phyloP scores from a whole-genome alignment of 1,140 invertebrate species.

The Tetramorium alpestre region DNA sequence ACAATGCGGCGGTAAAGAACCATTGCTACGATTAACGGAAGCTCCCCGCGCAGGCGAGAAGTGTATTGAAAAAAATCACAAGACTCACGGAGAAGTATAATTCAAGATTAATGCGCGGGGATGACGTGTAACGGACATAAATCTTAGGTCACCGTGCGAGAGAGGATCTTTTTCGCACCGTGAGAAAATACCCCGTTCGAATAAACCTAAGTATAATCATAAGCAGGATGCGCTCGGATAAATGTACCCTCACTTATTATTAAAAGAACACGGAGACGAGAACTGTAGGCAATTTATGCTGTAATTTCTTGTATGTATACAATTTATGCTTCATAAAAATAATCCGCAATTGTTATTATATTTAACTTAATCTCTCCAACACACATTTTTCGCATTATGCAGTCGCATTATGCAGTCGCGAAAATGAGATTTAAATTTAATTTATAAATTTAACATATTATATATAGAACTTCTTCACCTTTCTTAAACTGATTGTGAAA shows the following conservation, averaged over 20 bases:
- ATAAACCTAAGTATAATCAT: neutral
- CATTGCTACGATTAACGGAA: neutral
- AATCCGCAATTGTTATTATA: neutral
- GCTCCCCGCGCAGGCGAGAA: neutral
- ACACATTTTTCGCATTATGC: neutral
- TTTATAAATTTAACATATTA: neutral
- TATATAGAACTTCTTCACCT: neutral
- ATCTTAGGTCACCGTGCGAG: neutral
- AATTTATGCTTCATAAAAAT: neutral
- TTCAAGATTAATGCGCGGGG: neutral
- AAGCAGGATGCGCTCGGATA: neutral
- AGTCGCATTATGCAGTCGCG: neutral
- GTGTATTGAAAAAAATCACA: conserved; percentile 4
- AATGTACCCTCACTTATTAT: neutral
- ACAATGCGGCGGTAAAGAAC: neutral
- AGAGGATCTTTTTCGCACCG: neutral
- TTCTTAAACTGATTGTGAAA: neutral
- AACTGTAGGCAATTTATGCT: neutral
- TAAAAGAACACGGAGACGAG: neutral
- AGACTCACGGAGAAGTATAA: neutral
- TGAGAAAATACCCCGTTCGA: neutral
- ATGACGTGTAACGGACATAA: conserved; percentile 23
- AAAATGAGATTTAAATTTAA: neutral
- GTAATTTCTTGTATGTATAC: too few relatives aligned
- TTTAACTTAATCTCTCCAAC: neutral